Evolutionary conservation across 2,888 invertebrate species (phyloP), one percentile per base, ranked within the genome.

Genomic region (Portevinia maculata): DNA sequence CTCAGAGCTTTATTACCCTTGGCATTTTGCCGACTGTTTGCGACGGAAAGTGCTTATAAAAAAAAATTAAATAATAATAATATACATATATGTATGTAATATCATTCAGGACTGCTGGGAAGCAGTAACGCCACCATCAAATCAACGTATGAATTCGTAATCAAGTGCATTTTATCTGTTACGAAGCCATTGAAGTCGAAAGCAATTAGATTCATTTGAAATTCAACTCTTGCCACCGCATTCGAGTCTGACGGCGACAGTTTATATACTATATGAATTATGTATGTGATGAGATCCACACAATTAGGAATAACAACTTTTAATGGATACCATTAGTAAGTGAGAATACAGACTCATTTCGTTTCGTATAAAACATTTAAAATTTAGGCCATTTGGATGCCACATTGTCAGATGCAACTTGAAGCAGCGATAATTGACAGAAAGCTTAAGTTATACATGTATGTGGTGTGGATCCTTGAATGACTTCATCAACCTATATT

Each of bases 161-260:
- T 78, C 83, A 76, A 71, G 65, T 78, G 71, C 78, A 78, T 62
- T 76, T 78, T 83, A 73, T 83, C 73, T 73, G 78, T 67, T 83
- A 71, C 62, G 67, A 55, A 64, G 67, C 67, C 64, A 55, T 70
- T 59, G 64, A 75, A 81, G 67, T 71, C 55, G 50, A 67, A 83
- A 83, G 78, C 78, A 83, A 83, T 83, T 83, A 83, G 53, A 78
- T 83, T 73, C 60, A 73, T 78, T 83, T 78, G 55, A 65, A 78
- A 78, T 83, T 67, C 81, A 70, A 46, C 76, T 67, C 67, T 15
- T 39, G 13, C 37, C 13, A 39, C 15, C 3, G 32, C 46, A 60
- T 32, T 55, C 15, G 39, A n/a, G 34, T 50, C 62, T 67, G 55
- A n/a, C n/a, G n/a, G n/a, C n/a, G n/a, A n/a, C n/a, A n/a, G n/a